Percentiles rank a stretch among this genome's conserved stretches.
These are phyloP conservation scores for Axis porcinus DNA, from an alignment of 2,113 vertebrate species.

Conservation along the genomic window DNA sequence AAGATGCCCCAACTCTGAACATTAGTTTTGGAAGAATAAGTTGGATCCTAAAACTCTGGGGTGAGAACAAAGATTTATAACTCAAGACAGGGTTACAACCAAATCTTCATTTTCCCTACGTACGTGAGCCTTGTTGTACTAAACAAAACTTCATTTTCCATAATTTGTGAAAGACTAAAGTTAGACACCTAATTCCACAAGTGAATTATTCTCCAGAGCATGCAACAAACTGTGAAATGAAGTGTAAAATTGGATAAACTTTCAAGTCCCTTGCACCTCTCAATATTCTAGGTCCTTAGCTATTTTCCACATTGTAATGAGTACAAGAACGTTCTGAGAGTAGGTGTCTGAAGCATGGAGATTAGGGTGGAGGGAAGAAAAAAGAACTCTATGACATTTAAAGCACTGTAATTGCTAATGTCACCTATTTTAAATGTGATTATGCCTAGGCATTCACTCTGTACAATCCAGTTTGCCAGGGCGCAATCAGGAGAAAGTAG, in stretches of 20 bases:
- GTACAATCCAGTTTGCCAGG: not conserved
- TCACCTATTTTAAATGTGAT: not conserved
- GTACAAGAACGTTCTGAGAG: not conserved
- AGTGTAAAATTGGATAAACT: constrained; percentile 19
- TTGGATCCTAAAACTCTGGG: not conserved
- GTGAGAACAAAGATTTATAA: not conserved
- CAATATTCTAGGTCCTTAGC: not conserved
- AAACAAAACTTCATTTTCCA: not conserved
- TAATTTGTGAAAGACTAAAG: not conserved
- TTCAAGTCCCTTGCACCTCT: not conserved
- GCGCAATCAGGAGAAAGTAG: not conserved
- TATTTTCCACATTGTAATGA: not conserved
- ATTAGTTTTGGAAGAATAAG: not conserved
- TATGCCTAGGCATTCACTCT: not conserved
- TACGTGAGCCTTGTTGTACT: not conserved
- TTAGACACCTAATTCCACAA: not conserved
- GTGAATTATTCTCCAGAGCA: not conserved
- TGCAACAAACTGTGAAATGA: constrained; percentile 28
- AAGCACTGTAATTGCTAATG: not conserved
- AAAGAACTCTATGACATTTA: not conserved
- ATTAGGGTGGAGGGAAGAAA: not conserved
- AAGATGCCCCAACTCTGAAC: not conserved
- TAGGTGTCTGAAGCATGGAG: not conserved
- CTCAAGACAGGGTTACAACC: not conserved
- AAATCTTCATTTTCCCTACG: not conserved